phyloP scores from a whole-genome alignment of 37 sponge, comb jelly and placozoan species.

The Ephydatia muelleri region DNA sequence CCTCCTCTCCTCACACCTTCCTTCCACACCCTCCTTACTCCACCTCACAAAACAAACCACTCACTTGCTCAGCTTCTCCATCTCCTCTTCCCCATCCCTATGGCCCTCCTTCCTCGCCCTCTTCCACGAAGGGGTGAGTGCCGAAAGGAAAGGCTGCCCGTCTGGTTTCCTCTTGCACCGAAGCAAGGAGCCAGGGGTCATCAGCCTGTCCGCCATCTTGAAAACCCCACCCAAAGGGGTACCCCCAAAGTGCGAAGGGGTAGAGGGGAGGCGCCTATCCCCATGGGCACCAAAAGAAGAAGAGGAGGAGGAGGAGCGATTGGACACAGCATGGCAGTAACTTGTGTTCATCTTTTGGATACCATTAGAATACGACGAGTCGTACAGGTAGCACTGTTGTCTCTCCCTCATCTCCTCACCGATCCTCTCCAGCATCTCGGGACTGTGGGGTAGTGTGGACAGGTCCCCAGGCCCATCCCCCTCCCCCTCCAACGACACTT shows the following conservation, averaged over 20 bases:
- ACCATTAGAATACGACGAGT: background rate
- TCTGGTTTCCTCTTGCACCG: background rate
- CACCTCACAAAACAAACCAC: background rate
- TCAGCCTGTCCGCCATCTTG: background rate
- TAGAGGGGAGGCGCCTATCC: background rate
- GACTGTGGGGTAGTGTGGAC: background rate
- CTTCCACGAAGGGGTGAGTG: background rate
- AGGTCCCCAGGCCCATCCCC: background rate
- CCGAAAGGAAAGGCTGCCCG: background rate
- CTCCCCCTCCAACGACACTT: background rate
- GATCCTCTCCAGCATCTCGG: constrained; percentile 41
- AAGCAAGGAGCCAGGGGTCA: background rate
- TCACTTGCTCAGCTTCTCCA: background rate
- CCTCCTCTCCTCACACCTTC: background rate
- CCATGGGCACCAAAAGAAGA: background rate
- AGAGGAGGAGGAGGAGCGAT: background rate
- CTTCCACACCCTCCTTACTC: background rate
- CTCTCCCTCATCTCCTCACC: constrained; percentile 18
- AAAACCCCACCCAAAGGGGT: background rate
- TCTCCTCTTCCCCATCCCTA: background rate
- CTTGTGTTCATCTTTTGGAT: background rate
- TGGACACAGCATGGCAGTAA: background rate
- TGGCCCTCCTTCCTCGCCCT: background rate
- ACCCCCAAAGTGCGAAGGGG: background rate
- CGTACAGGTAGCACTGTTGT: constrained; percentile 1